Base-by-base conservation (phyloP, 2,113 vertebrate genomes). In the Anas platyrhynchos region DNA sequence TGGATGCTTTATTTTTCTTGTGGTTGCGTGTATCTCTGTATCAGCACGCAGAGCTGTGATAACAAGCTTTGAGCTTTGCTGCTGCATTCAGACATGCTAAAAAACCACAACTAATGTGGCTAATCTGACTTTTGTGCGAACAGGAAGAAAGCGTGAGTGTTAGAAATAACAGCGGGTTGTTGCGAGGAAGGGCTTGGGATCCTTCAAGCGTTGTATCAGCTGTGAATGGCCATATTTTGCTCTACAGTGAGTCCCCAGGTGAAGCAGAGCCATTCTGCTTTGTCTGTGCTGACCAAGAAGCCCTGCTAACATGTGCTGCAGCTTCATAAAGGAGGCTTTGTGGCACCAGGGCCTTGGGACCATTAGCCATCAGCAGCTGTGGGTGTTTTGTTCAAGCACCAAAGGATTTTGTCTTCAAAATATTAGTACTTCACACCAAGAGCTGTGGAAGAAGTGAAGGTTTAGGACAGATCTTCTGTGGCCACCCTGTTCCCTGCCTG, bases 41-140 rank as follows among this genome's bases (percentile, higher is more conserved):
- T 96, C 91, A 89, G 80, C 67, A 85, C 0, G 1, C 79, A 4
- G 1, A 52, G 36, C 84, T 95, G 83, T 94, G 86, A 92, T 89
- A 96, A 97, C 96, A 97, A 52, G n/a, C 81, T 92, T 77, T 96
- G 82, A 81, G 52, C 71, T 62, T 93, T 62, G 56, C 65, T 91
- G 78, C 94, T 94, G 72, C 52, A 56, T 72, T 92, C 92, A 91
- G 52, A 79, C 63, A 59, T 34, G 90, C 91, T 96, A 96, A 97
- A 96, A 94, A 4, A 78, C 69, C 93, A 58, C 80, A 27, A 23
- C 94, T 97, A 91, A 95, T 80, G 83, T 54, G 76, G 73, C 92
- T 98, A 96, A 98, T 82, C 96, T 93, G 79, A 92, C 93, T 90
- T 97, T 92, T 97, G 91, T 97, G 82, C 38, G 76, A 63, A 72